Evolutionary conservation across 1,140 invertebrate genomes (phyloP).

Genomic region (Apis florea): DNA sequence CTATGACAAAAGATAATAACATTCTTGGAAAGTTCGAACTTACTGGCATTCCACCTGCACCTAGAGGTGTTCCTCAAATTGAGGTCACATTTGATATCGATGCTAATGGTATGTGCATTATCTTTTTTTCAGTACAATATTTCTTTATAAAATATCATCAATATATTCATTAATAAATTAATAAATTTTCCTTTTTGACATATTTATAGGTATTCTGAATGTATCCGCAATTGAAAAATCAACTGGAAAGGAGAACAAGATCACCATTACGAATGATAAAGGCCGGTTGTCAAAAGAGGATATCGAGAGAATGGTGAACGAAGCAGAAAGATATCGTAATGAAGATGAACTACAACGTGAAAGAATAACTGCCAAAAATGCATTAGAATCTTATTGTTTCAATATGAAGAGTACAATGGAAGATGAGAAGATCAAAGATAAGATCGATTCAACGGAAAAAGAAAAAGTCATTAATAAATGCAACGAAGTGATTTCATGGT

Average conservation of each 20-base stretch:
- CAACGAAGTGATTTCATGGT: slow-evolving; percentile 95
- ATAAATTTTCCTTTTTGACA: too few species aligned
- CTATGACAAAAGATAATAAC: slow-evolving; percentile 91
- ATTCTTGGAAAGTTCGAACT: slow-evolving; percentile 89
- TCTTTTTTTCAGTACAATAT: not conserved
- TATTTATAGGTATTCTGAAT: slow-evolving; percentile 81
- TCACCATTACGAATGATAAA: slow-evolving; percentile 93
- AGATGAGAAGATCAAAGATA: slow-evolving; percentile 94
- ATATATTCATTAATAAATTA: not conserved
- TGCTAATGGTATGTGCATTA: slow-evolving; percentile 81
- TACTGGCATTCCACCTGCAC: slow-evolving; percentile 90
- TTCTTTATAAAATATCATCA: not conserved
- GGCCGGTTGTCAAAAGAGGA: slow-evolving; percentile 89
- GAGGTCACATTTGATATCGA: slow-evolving; percentile 85
- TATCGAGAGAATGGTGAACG: slow-evolving; percentile 90
- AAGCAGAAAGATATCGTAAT: slow-evolving; percentile 84
- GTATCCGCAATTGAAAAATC: slow-evolving; percentile 82
- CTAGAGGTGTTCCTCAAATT: slow-evolving; percentile 89
- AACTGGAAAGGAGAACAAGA: slow-evolving; percentile 86
- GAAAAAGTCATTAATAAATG: slow-evolving; percentile 93
- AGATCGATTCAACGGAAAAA: slow-evolving; percentile 93
- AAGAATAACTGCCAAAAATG: slow-evolving; percentile 82
- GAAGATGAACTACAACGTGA: slow-evolving; percentile 86
- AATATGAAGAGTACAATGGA: slow-evolving; percentile 97
- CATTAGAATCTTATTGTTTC: slow-evolving; percentile 92